Conservation (phyloP, 1,140 invertebrate genomes). For the Choristoneura fumiferana region DNA sequence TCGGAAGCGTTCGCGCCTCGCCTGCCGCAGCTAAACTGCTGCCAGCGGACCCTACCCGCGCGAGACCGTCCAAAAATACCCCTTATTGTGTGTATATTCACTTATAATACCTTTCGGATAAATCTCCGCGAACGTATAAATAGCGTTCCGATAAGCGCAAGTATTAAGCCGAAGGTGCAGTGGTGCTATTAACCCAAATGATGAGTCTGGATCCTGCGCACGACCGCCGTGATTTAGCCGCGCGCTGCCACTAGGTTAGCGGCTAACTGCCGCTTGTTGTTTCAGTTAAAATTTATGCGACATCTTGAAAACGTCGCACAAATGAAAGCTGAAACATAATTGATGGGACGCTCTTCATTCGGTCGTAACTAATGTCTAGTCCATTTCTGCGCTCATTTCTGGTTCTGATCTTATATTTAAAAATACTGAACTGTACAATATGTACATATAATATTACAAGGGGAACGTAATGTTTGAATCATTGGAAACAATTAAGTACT, state of each 20-base stretch:
- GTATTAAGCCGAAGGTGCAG: conserved; percentile 45
- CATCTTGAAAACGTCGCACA: conserved; percentile 5
- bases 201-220: conserved; percentile 36
- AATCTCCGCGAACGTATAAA: conserved; percentile 59
- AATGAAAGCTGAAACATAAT: conserved; percentile 10
- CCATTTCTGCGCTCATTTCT: neutral
- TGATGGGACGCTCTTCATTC: conserved; percentile 29
- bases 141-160: conserved; percentile 49
- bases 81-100: conserved; percentile 67
- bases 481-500: too few species aligned
- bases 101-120: conserved; percentile 70
- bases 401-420: too few species aligned
- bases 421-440: too few species aligned
- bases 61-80: conserved; percentile 59
- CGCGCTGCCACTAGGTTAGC: conserved; percentile 6
- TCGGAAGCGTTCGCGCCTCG: conserved; percentile 45
- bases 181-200: conserved; percentile 57
- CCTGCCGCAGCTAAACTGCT: conserved; percentile 52
- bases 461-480: too few species aligned
- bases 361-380: conserved; percentile 8
- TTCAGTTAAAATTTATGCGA: conserved; percentile 18
- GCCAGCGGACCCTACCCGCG: conserved; percentile 35
- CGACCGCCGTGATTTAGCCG: conserved; percentile 21
- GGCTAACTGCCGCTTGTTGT: conserved; percentile 12
- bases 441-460: too few species aligned